Evolutionary conservation across 2,797 vertebrate species (phyloP).

Genomic region (Mareca strepera): DNA sequence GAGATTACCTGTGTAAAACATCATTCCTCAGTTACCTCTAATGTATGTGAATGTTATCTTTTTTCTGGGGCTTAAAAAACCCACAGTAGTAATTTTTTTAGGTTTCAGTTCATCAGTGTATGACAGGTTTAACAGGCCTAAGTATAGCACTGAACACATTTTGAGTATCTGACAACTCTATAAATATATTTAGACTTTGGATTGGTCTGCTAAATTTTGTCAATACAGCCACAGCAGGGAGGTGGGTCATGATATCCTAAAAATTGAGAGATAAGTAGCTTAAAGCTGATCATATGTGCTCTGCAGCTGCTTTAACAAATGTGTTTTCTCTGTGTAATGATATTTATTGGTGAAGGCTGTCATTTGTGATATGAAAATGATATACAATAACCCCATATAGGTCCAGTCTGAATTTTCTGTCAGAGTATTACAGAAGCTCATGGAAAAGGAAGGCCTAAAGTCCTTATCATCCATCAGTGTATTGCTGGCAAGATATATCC

Average conservation of each 20-base stretch:
- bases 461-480: not conserved
- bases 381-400: not conserved
- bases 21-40: not conserved
- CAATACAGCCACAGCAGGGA: not conserved
- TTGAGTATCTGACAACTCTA: not conserved
- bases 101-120: not conserved
- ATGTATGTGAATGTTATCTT: not conserved
- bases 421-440: not conserved
- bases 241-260: not conserved
- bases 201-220: not conserved
- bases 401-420: not conserved
- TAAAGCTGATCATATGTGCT: not conserved
- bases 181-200: not conserved
- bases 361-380: not conserved
- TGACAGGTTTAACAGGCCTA: not conserved
- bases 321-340: not conserved
- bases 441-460: not conserved
- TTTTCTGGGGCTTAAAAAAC: not conserved
- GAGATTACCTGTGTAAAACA: fast-evolving
- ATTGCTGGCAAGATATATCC: not conserved
- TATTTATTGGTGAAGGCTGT: not conserved
- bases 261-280: not conserved
- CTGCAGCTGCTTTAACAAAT: not conserved
- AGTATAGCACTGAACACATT: not conserved
- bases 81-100: not conserved